Evolutionary conservation across 2,888 invertebrate genomes (phyloP).

Genomic region (Pyrrhosoma nymphula): DNA sequence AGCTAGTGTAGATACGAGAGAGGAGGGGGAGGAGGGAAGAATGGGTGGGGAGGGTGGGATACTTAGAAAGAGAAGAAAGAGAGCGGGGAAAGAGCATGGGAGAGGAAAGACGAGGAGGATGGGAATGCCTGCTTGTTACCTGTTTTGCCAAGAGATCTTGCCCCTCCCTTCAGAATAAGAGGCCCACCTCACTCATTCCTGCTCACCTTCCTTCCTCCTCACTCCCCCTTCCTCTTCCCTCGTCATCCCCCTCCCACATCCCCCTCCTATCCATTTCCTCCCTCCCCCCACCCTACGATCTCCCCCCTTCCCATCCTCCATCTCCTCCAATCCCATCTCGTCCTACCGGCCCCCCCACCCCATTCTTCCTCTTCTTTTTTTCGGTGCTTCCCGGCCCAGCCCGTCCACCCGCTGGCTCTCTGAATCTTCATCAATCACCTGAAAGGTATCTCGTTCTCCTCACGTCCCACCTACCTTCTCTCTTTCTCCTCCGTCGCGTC

Average conservation of each 20-base stretch:
- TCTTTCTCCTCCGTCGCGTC: not conserved
- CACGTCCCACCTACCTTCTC: not conserved
- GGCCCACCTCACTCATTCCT: not conserved
- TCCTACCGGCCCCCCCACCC: not conserved
- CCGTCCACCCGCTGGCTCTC: constrained; percentile 23
- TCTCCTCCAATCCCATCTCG: not conserved
- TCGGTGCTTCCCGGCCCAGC: not conserved
- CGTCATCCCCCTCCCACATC: not conserved
- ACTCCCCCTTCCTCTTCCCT: not conserved
- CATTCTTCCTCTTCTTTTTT: not conserved
- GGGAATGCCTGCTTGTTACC: constrained; percentile 54
- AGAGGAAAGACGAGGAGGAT: not conserved
- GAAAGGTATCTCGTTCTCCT: not conserved
- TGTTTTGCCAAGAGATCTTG: constrained; percentile 53
- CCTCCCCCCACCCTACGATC: not conserved
- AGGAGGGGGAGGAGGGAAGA: not conserved
- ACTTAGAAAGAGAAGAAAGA: constrained; percentile 8
- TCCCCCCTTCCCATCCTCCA: not conserved
- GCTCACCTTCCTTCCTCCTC: not conserved
- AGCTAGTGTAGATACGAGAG: not conserved
- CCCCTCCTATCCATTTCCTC: not conserved
- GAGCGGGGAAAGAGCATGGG: not conserved
- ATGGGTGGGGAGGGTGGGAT: not conserved
- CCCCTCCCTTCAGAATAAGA: constrained; percentile 39
- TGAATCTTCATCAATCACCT: constrained; percentile 29